phyloP scores from a whole-genome alignment of 2,113 vertebrate genomes.

The Phylloscopus trochilus region DNA sequence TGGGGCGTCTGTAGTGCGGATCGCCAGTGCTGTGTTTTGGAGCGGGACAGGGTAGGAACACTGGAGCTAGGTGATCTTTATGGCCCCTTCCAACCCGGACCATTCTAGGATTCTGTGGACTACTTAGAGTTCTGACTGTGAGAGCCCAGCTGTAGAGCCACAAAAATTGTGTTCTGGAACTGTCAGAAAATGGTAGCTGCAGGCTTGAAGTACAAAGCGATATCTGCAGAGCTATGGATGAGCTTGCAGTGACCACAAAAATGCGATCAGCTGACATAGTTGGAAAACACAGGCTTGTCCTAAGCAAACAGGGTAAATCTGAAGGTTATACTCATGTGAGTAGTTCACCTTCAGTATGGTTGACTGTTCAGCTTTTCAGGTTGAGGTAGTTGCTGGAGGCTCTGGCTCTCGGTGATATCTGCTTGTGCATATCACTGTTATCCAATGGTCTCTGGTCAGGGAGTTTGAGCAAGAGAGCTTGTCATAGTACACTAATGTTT shows the following conservation, averaged over 20 bases:
- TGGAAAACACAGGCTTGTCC: neutral
- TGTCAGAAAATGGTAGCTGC: neutral
- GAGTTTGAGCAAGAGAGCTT: neutral
- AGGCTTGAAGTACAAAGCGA: neutral
- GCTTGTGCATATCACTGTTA: neutral
- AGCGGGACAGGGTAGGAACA: no score
- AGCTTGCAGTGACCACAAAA: neutral
- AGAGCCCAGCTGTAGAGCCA: neutral
- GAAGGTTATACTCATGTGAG: neutral
- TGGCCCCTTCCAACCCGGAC: no score
- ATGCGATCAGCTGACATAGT: neutral
- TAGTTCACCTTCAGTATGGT: neutral
- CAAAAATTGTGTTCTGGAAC: neutral
- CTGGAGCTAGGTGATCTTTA: no score
- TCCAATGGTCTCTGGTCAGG: neutral
- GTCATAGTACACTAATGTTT: no score
- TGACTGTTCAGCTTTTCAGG: neutral
- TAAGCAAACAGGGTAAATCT: neutral
- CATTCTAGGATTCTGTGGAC: fast-evolving
- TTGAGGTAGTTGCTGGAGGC: neutral
- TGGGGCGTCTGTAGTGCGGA: fast-evolving
- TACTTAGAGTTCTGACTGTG: neutral
- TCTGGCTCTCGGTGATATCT: neutral
- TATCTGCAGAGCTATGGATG: neutral
- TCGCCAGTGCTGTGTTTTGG: fast-evolving